Evolutionary conservation across 2,797 vertebrate species (phyloP).

Genomic region (Phyllotis vaccarum): DNA sequence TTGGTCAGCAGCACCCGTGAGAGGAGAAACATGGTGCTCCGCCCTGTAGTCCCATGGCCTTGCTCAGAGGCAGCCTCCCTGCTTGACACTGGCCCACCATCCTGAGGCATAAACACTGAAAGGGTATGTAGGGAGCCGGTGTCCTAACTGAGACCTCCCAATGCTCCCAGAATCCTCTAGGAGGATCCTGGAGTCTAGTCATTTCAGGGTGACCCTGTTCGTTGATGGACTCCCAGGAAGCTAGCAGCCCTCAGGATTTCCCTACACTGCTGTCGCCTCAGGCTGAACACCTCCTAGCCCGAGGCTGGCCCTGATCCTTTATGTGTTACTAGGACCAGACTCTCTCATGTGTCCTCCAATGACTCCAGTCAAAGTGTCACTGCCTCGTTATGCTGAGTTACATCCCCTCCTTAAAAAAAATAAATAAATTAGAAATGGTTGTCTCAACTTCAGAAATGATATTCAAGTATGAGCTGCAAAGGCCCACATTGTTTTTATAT

Average conservation of each 20-base stretch:
- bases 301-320: fast-evolving
- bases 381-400: fast-evolving
- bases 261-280: background rate
- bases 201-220: background rate
- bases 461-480: constrained; percentile 46
- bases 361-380: background rate
- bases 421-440: background rate
- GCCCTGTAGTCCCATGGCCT: fast-evolving
- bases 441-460: constrained; percentile 42
- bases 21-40: background rate
- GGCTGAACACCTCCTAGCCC: no score
- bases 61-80: fast-evolving
- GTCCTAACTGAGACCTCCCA: background rate
- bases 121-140: background rate
- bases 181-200: background rate
- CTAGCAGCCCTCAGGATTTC: background rate
- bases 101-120: background rate
- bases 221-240: background rate
- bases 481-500: constrained; percentile 41
- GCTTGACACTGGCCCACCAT: background rate
- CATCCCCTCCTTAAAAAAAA: no score
- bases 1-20: constrained; percentile 28
- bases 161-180: fast-evolving
- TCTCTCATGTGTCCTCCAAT: background rate
- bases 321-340: background rate